Conservation (phyloP, 1,140 invertebrate genomes). For the Paracyclopina nana region DNA sequence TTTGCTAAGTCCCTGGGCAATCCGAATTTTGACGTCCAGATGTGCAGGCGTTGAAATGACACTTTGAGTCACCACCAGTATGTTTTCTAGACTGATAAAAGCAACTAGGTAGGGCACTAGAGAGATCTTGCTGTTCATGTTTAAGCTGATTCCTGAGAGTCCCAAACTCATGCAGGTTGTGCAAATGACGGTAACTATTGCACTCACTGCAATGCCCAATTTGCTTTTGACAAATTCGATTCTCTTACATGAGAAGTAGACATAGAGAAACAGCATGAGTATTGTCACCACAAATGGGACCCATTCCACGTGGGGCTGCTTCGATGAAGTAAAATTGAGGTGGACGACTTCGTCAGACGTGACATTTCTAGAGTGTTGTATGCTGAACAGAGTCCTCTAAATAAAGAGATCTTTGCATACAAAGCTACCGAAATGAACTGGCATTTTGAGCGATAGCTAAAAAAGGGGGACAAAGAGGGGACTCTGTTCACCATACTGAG, state of each 20-base stretch:
- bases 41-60: slow-evolving; percentile 75
- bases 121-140: slow-evolving; percentile 25
- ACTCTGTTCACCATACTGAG: too few species aligned
- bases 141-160: slow-evolving; percentile 1
- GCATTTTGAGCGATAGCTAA: too few species aligned
- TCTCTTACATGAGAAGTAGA: slow-evolving; percentile 19
- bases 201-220: slow-evolving; percentile 5
- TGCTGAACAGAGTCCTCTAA: too few species aligned
- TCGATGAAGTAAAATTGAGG: slow-evolving; percentile 64
- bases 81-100: slow-evolving; percentile 86
- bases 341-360: slow-evolving; percentile 30
- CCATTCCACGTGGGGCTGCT: slow-evolving; percentile 66
- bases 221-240: slow-evolving; percentile 33
- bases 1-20: slow-evolving; percentile 73
- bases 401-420: too few species aligned
- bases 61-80: slow-evolving; percentile 79
- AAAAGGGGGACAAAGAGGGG: too few species aligned
- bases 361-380: too few species aligned
- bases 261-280: slow-evolving; percentile 6
- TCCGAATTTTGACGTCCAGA: slow-evolving; percentile 75
- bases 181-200: not conserved
- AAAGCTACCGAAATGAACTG: too few species aligned
- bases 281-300: slow-evolving; percentile 43
- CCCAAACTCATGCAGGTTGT: slow-evolving; percentile 7
- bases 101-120: slow-evolving; percentile 89